Base-by-base conservation (phyloP, 2,797 vertebrate species). In the Nannoperca australis region DNA sequence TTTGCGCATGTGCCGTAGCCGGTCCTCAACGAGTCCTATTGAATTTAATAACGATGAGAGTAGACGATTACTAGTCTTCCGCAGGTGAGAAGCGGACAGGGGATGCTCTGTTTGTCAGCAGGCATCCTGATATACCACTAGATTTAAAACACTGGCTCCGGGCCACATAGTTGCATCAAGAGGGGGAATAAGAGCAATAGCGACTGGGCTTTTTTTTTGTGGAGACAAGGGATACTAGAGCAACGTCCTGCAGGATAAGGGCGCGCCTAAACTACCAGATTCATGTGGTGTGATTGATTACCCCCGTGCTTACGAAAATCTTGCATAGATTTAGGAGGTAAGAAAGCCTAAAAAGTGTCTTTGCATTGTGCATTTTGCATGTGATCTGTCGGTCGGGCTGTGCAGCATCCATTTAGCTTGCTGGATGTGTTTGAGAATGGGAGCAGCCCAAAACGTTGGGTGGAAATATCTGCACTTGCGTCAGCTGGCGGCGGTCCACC, bases 281-380 rank as follows among this genome's bases (percentile, higher is more conserved):
- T 92, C 92, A 95, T 95, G 94, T 93, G 93, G 93, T 92, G 87
- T 93, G 90, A 92, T 92, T 94, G 90, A 91, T 92, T 82, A 76
- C 79, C 85, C 80, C 88, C 84, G 85, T 78, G 82, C 87, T 58
- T 80, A 73, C 68, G 87, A 92, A 85, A 92, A 90, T 85, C 86
- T 85, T 89, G 87, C 89, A 86, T 89, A 92, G 91, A 93, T 90
- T 89, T 88, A 90, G 84, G 85, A 94, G 94, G 94, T 94, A 94
- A 94, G 93, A 58, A 64, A 81, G 34, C 15, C 36, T 34, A 1
- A 63, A 69, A 54, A 50, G 80, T 78, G 3, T 85, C 5, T 76
- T 47, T 78, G 51, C 74, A 55, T 71, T 64, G 66, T 86, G 68
- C 56, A 61, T 87, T 82, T 84, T 73, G 59, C 66, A 64, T 82